Evolutionary conservation across 2,888 invertebrate genomes (phyloP).

Genomic region (Lasioglossum oenotherae): DNA sequence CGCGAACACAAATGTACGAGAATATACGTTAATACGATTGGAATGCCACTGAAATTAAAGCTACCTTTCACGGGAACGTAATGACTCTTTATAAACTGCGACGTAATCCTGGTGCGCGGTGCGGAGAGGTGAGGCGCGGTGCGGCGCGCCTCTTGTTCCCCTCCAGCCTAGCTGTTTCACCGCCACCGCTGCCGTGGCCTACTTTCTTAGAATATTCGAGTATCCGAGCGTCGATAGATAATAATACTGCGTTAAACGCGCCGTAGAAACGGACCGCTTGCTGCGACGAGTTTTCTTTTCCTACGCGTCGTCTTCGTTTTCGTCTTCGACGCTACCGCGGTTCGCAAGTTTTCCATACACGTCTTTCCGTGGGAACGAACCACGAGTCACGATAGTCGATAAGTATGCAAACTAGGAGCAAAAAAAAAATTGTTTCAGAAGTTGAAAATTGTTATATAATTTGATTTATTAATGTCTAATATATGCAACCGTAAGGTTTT

Average conservation of each 20-base stretch:
- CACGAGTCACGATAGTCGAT: neutral
- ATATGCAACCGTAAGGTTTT: no score
- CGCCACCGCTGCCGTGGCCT: slow-evolving; percentile 64
- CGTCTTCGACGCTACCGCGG: neutral
- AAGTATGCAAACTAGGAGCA: neutral
- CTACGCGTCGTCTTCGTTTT: neutral
- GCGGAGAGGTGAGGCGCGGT: neutral
- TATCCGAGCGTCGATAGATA: slow-evolving; percentile 54
- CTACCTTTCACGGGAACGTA: slow-evolving; percentile 82
- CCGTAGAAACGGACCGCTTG: neutral
- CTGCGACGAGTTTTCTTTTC: slow-evolving; percentile 5
- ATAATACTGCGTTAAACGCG: slow-evolving; percentile 10
- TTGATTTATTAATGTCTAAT: no score
- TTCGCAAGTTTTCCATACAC: neutral
- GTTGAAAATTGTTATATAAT: no score
- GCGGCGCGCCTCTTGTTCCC: slow-evolving; percentile 27
- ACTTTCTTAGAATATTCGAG: slow-evolving; percentile 73
- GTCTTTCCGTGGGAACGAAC: neutral
- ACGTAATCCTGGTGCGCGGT: slow-evolving; percentile 44
- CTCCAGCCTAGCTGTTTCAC: slow-evolving; percentile 55
- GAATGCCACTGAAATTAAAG: slow-evolving; percentile 83
- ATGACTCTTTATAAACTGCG: slow-evolving; percentile 69
- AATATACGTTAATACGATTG: slow-evolving; percentile 79
- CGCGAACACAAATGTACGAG: slow-evolving; percentile 6
- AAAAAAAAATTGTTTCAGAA: no score